Percentiles rank a stretch among this genome's conserved stretches.
phyloP scores from a whole-genome alignment of 2,113 vertebrate genomes.

The Brachypteracias leptosomus region DNA sequence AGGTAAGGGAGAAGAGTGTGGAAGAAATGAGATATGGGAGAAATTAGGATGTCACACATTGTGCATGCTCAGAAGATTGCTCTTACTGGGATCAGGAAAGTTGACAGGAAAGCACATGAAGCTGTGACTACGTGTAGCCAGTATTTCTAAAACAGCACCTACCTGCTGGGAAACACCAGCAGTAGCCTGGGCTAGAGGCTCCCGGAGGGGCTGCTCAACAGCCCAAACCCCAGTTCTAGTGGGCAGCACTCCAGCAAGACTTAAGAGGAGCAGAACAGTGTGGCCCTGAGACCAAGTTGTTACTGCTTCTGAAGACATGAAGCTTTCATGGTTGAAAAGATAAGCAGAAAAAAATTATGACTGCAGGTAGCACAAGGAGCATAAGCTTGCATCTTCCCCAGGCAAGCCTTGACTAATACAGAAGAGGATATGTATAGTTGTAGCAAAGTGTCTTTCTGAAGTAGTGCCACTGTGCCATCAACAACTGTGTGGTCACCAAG shows the following conservation, averaged over 20 bases:
- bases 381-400: not conserved
- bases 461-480: not conserved
- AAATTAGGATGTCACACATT: not conserved
- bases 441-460: not conserved
- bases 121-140: not conserved
- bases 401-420: not conserved
- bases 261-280: not conserved
- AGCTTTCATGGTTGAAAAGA: not conserved
- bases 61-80: not conserved
- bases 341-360: not conserved
- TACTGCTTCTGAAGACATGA: not conserved
- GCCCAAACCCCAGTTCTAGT: not conserved
- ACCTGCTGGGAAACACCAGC: not conserved
- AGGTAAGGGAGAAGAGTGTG: not conserved
- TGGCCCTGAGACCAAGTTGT: accelerated
- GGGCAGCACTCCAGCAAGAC: not conserved
- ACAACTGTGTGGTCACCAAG: not conserved
- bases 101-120: not conserved
- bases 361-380: not conserved
- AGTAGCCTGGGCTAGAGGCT: not conserved
- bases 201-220: not conserved
- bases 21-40: not conserved
- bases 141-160: not conserved
- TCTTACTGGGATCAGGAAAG: not conserved
- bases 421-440: not conserved